Conservation (phyloP, 2,113 vertebrate genomes). For the Marcusenius ussheri region DNA sequence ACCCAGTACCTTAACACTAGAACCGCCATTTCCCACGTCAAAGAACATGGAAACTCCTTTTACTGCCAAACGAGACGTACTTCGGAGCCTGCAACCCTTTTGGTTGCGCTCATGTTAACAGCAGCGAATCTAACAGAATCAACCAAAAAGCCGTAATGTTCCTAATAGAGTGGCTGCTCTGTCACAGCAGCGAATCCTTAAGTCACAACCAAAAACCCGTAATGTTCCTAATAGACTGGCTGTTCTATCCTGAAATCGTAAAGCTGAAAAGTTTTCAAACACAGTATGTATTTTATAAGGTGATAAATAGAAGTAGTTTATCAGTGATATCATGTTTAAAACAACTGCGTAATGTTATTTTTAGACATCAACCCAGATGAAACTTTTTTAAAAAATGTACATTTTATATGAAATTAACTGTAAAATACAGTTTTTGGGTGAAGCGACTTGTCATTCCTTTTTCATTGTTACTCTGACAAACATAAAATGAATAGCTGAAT, state of each 20-base stretch:
- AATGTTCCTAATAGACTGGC: no score
- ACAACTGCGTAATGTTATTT: not conserved
- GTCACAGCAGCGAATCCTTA: no score
- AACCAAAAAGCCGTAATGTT: not conserved
- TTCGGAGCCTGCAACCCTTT: not conserved
- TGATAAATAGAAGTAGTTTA: not conserved
- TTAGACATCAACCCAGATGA: not conserved
- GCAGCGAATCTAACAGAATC: not conserved
- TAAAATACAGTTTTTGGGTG: no score
- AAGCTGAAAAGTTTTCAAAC: not conserved
- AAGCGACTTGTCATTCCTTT: no score
- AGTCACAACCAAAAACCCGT: no score
- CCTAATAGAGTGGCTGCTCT: not conserved
- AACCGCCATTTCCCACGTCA: not conserved
- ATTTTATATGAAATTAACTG: not conserved
- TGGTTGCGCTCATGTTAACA: not conserved
- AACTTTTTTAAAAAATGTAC: no score
- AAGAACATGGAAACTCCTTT: not conserved
- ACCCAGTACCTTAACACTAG: not conserved
- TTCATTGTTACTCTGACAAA: no score
- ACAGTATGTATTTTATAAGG: not conserved
- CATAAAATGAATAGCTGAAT: no score
- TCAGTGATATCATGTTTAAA: not conserved
- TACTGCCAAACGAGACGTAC: not conserved
- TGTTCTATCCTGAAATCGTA: not conserved